These are phyloP conservation scores for Dione juno DNA, from an alignment of 2,888 invertebrate genomes.

Conservation along the genomic window DNA sequence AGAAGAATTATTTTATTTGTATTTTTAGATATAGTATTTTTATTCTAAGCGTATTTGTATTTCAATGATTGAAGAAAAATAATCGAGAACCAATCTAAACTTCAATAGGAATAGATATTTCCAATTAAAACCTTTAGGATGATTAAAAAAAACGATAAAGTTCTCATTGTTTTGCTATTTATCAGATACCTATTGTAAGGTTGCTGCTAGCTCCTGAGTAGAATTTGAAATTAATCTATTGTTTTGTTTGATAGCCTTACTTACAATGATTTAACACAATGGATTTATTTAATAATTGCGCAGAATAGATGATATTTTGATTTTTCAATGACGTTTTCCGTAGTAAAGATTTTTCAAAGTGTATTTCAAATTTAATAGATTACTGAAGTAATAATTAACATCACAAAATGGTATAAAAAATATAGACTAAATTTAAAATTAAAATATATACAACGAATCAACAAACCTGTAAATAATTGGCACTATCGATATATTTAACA, in stretches of 20 bases:
- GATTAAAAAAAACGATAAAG: background rate
- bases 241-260: conserved; percentile 18
- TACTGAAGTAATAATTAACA: too few species aligned
- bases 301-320: conserved; percentile 16
- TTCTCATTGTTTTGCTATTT: conserved; percentile 20
- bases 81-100: background rate
- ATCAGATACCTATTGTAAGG: conserved; percentile 18
- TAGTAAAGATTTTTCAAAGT: too few species aligned
- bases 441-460: background rate
- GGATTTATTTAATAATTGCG: conserved; percentile 16
- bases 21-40: background rate
- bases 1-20: background rate
- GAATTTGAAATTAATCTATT: conserved; percentile 26
- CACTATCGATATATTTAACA: conserved; percentile 31
- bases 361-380: background rate
- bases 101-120: conserved; percentile 14
- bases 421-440: background rate
- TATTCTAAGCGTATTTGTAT: background rate
- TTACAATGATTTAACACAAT: conserved; percentile 17
- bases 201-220: conserved; percentile 15
- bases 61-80: conserved; percentile 6
- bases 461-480: conserved; percentile 31
- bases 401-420: too few species aligned
- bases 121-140: conserved; percentile 24
- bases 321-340: background rate